Conservation (phyloP, 2,797 vertebrate genomes). For the Syngnathus acus region DNA sequence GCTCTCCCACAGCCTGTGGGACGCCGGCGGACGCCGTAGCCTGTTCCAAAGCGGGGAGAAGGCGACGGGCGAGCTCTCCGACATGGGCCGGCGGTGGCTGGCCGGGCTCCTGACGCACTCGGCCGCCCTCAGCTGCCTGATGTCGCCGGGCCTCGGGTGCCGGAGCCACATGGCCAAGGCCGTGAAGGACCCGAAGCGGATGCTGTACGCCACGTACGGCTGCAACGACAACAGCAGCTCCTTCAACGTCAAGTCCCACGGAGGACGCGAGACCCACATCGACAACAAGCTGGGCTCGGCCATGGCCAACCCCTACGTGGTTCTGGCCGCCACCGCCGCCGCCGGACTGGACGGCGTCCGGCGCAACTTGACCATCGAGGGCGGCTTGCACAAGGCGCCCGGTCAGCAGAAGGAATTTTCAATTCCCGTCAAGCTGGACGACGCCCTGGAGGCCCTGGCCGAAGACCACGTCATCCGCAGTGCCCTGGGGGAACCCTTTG, state of each 20-base stretch:
- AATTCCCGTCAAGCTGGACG: slow-evolving; percentile 82
- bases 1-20: slow-evolving; percentile 87
- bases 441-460: slow-evolving; percentile 75
- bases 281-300: slow-evolving; percentile 89
- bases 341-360: slow-evolving; percentile 86
- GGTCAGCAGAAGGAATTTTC: slow-evolving; percentile 55
- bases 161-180: slow-evolving; percentile 74
- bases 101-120: slow-evolving; percentile 82
- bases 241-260: slow-evolving; percentile 84
- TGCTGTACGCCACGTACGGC: slow-evolving; percentile 76
- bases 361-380: slow-evolving; percentile 59
- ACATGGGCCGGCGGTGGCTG: slow-evolving; percentile 81
- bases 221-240: slow-evolving; percentile 84
- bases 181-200: slow-evolving; percentile 71
- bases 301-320: slow-evolving; percentile 87
- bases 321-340: slow-evolving; percentile 82
- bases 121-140: slow-evolving; percentile 84
- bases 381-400: slow-evolving; percentile 50
- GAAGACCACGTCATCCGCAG: slow-evolving; percentile 76
- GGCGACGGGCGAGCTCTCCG: slow-evolving; percentile 65
- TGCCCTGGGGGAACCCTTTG: slow-evolving; percentile 82
- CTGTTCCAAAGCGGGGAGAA: slow-evolving; percentile 72
- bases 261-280: slow-evolving; percentile 75
- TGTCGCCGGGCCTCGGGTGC: slow-evolving; percentile 80
- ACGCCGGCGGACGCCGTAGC: slow-evolving; percentile 71